Conservation (phyloP, 2,797 vertebrate species). For the Danio choprae region DNA sequence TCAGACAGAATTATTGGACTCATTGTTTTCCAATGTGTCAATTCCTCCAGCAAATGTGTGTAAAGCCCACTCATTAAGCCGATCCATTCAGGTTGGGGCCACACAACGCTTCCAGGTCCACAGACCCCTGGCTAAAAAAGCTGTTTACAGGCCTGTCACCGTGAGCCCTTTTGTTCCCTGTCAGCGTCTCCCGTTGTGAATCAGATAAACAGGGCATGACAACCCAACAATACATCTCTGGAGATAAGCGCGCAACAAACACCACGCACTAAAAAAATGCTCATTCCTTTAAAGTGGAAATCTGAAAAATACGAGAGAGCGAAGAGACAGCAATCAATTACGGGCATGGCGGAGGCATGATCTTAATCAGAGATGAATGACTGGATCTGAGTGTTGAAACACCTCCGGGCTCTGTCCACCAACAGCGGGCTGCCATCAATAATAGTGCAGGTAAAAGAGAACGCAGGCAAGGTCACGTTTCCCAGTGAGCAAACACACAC, state of each 20-base stretch:
- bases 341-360: conserved; percentile 10
- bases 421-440: conserved; percentile 65
- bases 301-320: conserved; percentile 32
- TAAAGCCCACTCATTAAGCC: conserved; percentile 66
- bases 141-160: conserved; percentile 46
- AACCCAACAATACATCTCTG: conserved; percentile 40
- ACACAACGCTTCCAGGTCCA: conserved; percentile 9
- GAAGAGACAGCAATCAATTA: conserved; percentile 38
- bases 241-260: conserved; percentile 55
- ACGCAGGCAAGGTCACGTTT: conserved; percentile 69
- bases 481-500: conserved; percentile 36
- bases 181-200: conserved; percentile 42
- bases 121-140: conserved; percentile 35
- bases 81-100: conserved; percentile 27
- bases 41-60: conserved; percentile 67
- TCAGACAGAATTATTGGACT: conserved; percentile 29
- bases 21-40: conserved; percentile 50
- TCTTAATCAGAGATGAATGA: conserved; percentile 40
- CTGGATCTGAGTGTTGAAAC: conserved; percentile 20
- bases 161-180: conserved; percentile 36
- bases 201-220: conserved; percentile 60
- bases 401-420: not conserved
- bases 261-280: conserved; percentile 15
- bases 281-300: conserved; percentile 34
- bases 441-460: conserved; percentile 67